phyloP scores from a whole-genome alignment of 2,113 vertebrate species.

The Cheirogaleus medius region DNA sequence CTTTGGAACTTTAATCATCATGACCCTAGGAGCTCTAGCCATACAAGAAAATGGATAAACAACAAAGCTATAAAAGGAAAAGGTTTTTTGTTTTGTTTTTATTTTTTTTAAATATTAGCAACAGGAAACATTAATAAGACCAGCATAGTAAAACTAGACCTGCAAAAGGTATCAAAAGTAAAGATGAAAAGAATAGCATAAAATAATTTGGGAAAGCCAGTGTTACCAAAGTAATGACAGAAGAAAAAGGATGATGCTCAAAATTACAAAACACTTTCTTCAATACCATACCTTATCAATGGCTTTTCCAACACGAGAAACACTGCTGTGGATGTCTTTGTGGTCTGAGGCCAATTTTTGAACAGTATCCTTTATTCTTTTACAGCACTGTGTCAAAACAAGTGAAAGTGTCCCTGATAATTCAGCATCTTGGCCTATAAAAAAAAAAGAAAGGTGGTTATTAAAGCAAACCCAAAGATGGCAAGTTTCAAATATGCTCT shows the following conservation, averaged over 20 bases:
- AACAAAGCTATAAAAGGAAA: neutral
- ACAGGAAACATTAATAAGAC: neutral
- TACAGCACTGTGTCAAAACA: conserved; percentile 92
- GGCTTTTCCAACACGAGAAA: conserved; percentile 92
- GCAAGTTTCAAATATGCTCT: neutral
- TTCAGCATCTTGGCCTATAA: conserved; percentile 88
- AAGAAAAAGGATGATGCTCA: neutral
- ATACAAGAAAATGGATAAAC: conserved; percentile 20
- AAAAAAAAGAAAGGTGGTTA: conserved; percentile 33
- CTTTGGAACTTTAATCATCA: neutral
- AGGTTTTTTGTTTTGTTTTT: neutral
- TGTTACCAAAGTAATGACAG: neutral
- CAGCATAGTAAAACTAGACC: neutral
- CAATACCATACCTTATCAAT: conserved; percentile 88
- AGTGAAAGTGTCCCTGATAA: conserved; percentile 91
- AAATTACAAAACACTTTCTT: neutral
- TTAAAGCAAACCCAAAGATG: conserved; percentile 2
- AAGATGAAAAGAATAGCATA: neutral
- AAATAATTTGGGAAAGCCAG: neutral
- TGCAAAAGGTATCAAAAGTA: conserved; percentile 9
- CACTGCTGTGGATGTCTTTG: conserved; percentile 93
- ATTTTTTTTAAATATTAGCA: conserved; percentile 36
- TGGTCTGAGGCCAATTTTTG: conserved; percentile 91
- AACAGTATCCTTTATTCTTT: conserved; percentile 92
- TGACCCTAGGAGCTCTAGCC: neutral